phyloP scores from a whole-genome alignment of 1,140 invertebrate species.

The Augochlora pura region DNA sequence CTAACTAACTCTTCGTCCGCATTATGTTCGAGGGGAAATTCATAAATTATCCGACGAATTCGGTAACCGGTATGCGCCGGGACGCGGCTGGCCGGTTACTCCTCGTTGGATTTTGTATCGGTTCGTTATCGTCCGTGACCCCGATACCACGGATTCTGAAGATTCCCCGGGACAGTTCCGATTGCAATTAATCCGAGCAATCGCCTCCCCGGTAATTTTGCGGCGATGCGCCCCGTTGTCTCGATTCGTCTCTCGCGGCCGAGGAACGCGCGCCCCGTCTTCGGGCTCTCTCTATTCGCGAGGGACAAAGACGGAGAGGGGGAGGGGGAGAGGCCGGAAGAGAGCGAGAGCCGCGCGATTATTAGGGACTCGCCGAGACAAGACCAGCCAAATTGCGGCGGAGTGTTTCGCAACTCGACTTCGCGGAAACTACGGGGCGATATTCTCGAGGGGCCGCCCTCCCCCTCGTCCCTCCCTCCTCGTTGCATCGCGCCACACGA shows the following conservation, averaged over 20 bases:
- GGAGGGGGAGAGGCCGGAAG: neutral
- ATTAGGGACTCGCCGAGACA: conserved; percentile 52
- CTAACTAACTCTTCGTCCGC: neutral
- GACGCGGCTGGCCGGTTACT: neutral
- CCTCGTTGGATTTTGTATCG: neutral
- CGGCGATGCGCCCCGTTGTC: conserved; percentile 13
- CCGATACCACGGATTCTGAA: neutral
- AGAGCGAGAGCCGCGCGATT: conserved; percentile 46
- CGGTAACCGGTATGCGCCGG: neutral
- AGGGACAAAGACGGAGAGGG: neutral
- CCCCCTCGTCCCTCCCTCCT: too few species aligned
- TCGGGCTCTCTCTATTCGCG: conserved; percentile 43
- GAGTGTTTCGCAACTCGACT: conserved; percentile 56
- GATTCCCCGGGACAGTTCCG: neutral
- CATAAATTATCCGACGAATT: conserved; percentile 1
- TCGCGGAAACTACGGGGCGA: conserved; percentile 31
- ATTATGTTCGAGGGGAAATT: neutral
- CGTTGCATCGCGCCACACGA: conserved; percentile 10
- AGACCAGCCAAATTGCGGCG: conserved; percentile 51
- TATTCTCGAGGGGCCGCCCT: conserved; percentile 31
- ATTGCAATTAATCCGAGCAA: conserved; percentile 8
- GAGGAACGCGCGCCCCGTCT: conserved; percentile 37
- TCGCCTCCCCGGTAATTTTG: conserved; percentile 16
- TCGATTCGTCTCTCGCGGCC: conserved; percentile 28
- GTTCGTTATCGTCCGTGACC: neutral